Percentiles rank a stretch among this genome's conserved stretches.
Evolutionary conservation across 2,797 vertebrate genomes (phyloP).

Genomic region (Cirrhinus mrigala): DNA sequence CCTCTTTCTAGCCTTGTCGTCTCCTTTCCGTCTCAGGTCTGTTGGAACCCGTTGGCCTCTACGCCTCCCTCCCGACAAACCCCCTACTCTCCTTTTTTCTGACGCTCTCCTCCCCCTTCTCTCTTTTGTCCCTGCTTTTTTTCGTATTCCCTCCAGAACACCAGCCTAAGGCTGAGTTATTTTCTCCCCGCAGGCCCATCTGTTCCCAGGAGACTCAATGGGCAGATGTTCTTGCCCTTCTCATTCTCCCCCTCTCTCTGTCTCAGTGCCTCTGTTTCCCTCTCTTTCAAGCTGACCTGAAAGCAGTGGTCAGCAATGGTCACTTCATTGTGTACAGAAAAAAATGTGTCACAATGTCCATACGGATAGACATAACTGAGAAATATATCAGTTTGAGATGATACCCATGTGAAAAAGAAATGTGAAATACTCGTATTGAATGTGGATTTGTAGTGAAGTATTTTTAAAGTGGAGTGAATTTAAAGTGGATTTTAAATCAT

Average conservation of each 20-base stretch:
- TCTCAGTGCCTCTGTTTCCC: neutral
- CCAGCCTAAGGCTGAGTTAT: slow-evolving; percentile 61
- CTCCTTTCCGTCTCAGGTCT: slow-evolving; percentile 59
- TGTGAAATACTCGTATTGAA: neutral
- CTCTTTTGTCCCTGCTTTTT: slow-evolving; percentile 71
- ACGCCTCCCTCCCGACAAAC: slow-evolving; percentile 54
- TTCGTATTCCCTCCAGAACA: slow-evolving; percentile 71
- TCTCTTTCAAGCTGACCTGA: slow-evolving; percentile 50
- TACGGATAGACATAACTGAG: neutral
- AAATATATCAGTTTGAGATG: neutral
- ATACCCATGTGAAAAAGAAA: neutral
- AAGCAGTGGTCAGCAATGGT: slow-evolving; percentile 41
- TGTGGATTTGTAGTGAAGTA: neutral
- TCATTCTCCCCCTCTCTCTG: slow-evolving; percentile 44
- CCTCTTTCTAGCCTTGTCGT: slow-evolving; percentile 55
- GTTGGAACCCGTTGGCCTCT: slow-evolving; percentile 55
- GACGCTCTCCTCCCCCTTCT: slow-evolving; percentile 59
- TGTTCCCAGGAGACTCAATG: slow-evolving; percentile 63
- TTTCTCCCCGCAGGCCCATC: slow-evolving; percentile 68
- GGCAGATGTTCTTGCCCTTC: slow-evolving; percentile 70
- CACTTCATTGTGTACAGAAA: slow-evolving; percentile 23
- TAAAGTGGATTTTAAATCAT: neutral
- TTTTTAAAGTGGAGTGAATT: neutral
- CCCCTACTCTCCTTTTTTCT: slow-evolving; percentile 41
- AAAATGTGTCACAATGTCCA: slow-evolving; percentile 16